These are phyloP conservation scores for Incurvaria masculella DNA, from an alignment of 2,888 invertebrate genomes.

Conservation along the genomic window DNA sequence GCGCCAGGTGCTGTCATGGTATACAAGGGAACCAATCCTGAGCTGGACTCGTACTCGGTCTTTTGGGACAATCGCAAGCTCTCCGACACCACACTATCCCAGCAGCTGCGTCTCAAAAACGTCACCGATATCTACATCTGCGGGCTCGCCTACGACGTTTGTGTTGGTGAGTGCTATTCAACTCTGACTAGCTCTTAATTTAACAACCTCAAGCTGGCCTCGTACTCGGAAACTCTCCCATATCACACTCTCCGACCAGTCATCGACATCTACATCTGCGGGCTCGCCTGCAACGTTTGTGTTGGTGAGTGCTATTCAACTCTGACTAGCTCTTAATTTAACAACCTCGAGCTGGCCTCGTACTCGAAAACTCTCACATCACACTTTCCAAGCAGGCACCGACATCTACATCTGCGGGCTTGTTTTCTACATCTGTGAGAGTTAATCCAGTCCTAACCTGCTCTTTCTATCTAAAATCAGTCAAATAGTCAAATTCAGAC, in stretches of 20 bases:
- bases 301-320: conserved; percentile 67
- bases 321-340: background rate
- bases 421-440: conserved; percentile 95
- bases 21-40: conserved; percentile 90
- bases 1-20: conserved; percentile 74
- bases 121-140: conserved; percentile 93
- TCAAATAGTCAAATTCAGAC: no score
- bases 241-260: conserved; percentile 82
- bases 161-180: conserved; percentile 70
- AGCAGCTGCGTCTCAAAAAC: conserved; percentile 72
- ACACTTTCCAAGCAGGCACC: conserved; percentile 80
- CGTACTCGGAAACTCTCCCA: conserved; percentile 92
- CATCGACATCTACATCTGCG: conserved; percentile 92
- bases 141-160: conserved; percentile 93
- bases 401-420: conserved; percentile 94
- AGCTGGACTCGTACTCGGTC: conserved; percentile 96
- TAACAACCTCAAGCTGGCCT: conserved; percentile 86
- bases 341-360: conserved; percentile 90
- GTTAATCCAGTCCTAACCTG: conserved; percentile 50
- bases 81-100: conserved; percentile 79
- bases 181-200: background rate
- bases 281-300: conserved; percentile 93
- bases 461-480: conserved; percentile 4
- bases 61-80: conserved; percentile 97
- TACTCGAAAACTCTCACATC: conserved; percentile 93